Base-by-base conservation (phyloP, 2,113 vertebrate genomes). In the Cathartes aura region DNA sequence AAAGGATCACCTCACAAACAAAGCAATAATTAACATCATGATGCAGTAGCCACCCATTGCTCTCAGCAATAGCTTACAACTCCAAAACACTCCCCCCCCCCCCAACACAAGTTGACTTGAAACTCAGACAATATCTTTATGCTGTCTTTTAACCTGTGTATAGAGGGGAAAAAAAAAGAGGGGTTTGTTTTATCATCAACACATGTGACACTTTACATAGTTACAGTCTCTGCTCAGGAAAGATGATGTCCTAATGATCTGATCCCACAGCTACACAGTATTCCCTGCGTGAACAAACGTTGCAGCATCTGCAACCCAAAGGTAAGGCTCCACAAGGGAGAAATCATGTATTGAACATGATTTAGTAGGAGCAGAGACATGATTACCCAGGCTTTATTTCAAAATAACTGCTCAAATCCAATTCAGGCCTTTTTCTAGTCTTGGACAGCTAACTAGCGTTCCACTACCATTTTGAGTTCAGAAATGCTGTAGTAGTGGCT, bases 1-100 rank as follows among this genome's bases (percentile, higher is more conserved):
- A 93, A 94, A 91, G 53, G 60, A 87, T 42, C 52, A 64, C n/a
- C 56, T 79, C 87, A 84, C 53, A 87, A 91, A 94, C 83, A 82
- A 88, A 79, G 89, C 76, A 82, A n/a, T 92, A 93, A 95, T 95
- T 95, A 82, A 66, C 60, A 72, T 40, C 71, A 71, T 0, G 2
- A 80, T 72, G 73, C 87, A 82, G 81, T 32, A 85, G 66, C n/a
- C 70, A 90, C 73, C 62, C 70, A 66, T 22, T 70, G 70, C 73
- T 92, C 87, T 79, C 47, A 70, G 82, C 58, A 62, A 24, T 3
- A 70, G 20, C 19, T 81, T 71, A 8, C 18, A 58, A 24, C 7
- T 71, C 48, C 82, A 64, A 60, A 96, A 72, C 73, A 83, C 50
- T 63, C 78, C 85, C 8, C 47, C 67, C 78, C 85, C 8, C 47